Evolutionary conservation across 2,797 vertebrate species (phyloP).

Genomic region (Geotrypetes seraphini): DNA sequence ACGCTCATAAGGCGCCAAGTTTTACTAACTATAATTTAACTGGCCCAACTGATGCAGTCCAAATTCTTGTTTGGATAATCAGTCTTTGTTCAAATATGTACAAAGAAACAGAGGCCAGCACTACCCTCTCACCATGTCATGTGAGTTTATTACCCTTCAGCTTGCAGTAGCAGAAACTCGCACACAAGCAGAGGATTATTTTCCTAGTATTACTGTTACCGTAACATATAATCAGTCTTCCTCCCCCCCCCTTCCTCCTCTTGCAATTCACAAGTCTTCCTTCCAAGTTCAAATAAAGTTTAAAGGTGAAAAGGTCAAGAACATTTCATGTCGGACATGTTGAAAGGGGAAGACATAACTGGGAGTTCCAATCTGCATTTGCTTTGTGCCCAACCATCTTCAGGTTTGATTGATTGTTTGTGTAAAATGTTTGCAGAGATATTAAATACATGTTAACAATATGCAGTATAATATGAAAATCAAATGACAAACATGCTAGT

Average conservation of each 20-base stretch:
- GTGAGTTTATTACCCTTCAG: slow-evolving; percentile 74
- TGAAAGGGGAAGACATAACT: slow-evolving; percentile 58
- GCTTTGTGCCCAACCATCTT: slow-evolving; percentile 40
- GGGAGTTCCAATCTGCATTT: slow-evolving; percentile 45
- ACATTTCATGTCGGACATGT: slow-evolving; percentile 65
- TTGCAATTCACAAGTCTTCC: slow-evolving; percentile 58
- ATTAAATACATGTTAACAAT: slow-evolving; percentile 53
- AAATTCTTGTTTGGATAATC: slow-evolving; percentile 76
- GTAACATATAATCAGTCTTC: slow-evolving; percentile 63
- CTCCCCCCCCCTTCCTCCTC: slow-evolving; percentile 13
- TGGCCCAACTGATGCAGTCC: slow-evolving; percentile 50
- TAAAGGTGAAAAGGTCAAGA: slow-evolving; percentile 77
- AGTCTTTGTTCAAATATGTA: slow-evolving; percentile 73
- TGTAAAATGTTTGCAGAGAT: slow-evolving; percentile 46
- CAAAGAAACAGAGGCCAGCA: slow-evolving; percentile 54
- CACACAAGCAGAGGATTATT: slow-evolving; percentile 67
- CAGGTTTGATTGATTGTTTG: slow-evolving; percentile 44
- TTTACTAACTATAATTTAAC: slow-evolving; percentile 66
- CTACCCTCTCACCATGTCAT: slow-evolving; percentile 66
- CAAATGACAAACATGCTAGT: slow-evolving; percentile 34
- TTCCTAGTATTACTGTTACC: slow-evolving; percentile 56
- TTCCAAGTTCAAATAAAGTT: slow-evolving; percentile 80
- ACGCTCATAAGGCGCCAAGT: slow-evolving; percentile 59
- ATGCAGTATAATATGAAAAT: slow-evolving; percentile 37
- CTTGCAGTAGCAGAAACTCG: slow-evolving; percentile 55